phyloP scores from a whole-genome alignment of 2,113 vertebrate species.

The Etheostoma spectabile region DNA sequence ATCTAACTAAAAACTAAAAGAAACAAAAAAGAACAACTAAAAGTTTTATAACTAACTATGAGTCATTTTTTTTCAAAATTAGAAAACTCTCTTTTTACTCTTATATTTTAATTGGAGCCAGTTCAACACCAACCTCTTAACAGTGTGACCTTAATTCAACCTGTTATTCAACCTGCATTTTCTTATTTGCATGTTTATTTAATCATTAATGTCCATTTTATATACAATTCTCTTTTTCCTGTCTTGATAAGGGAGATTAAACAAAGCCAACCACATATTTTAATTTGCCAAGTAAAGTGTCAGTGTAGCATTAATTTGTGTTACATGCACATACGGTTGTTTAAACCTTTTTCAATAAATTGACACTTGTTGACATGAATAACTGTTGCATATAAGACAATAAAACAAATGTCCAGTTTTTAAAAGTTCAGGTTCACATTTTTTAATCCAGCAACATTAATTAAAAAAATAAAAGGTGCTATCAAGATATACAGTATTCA shows the following conservation, averaged over 20 bases:
- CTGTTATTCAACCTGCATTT: neutral
- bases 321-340: neutral
- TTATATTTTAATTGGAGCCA: too few species aligned
- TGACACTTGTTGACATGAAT: neutral
- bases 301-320: neutral
- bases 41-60: neutral
- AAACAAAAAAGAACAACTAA: too few species aligned
- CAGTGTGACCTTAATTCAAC: neutral
- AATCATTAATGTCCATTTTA: neutral
- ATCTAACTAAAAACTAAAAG: neutral
- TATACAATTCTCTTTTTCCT: neutral
- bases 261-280: neutral
- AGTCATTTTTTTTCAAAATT: neutral
- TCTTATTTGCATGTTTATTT: neutral
- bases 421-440: too few species aligned
- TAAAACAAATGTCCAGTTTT: too few species aligned
- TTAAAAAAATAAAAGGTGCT: neutral
- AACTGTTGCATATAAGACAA: too few species aligned
- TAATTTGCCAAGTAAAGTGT: neutral
- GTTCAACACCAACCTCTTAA: neutral
- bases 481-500: neutral
- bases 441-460: neutral
- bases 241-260: neutral
- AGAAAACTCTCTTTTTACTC: neutral
- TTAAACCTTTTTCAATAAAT: neutral